Percentiles rank a stretch among this genome's conserved stretches.
Conservation (phyloP, 2,888 invertebrate genomes). For the Ophioninae sp. region DNA sequence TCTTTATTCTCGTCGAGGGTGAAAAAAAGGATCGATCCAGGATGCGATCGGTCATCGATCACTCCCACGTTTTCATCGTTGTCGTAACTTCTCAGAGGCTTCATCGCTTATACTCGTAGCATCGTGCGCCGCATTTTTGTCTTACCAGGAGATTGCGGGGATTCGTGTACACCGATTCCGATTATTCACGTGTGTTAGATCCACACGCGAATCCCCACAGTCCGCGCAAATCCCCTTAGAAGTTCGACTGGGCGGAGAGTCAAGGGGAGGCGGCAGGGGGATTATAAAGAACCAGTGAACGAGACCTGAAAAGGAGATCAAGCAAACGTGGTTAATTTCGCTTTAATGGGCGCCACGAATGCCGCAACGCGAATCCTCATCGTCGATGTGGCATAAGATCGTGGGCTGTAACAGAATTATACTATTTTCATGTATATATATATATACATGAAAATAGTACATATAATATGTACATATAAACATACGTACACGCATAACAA, state of each 20-base stretch:
- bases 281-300: constrained; percentile 33
- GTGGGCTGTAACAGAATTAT: constrained; percentile 58
- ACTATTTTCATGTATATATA: constrained; percentile 20
- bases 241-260: background rate
- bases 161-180: constrained; percentile 6
- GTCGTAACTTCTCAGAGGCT: constrained; percentile 6
- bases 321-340: constrained; percentile 66
- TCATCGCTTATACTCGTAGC: background rate
- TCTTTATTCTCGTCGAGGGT: background rate
- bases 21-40: constrained; percentile 9
- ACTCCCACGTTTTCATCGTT: constrained; percentile 10
- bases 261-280: background rate
- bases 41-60: constrained; percentile 36
- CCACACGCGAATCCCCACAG: no score
- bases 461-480: constrained; percentile 6
- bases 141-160: background rate
- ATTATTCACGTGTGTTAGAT: background rate
- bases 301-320: constrained; percentile 60
- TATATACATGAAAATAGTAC: background rate
- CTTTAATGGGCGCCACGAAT: constrained; percentile 65
- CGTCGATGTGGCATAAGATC: constrained; percentile 61
- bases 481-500: no score
- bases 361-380: constrained; percentile 58
- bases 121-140: background rate
- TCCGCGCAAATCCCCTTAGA: background rate